phyloP scores from a whole-genome alignment of 2,113 vertebrate genomes.

The Entosphenus tridentatus region DNA sequence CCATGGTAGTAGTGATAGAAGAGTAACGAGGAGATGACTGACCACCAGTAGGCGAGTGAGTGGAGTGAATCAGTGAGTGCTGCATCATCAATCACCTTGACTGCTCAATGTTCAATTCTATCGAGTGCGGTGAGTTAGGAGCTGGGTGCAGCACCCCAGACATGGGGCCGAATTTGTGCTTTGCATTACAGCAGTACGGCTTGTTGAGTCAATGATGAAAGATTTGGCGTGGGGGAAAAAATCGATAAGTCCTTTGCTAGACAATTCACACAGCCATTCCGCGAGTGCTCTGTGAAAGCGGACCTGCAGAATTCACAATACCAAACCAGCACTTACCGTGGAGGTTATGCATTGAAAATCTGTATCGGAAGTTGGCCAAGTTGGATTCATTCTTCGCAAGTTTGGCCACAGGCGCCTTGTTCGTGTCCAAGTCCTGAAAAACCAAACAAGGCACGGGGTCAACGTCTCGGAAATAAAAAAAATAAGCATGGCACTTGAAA shows the following conservation, averaged over 20 bases:
- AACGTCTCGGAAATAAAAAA: conserved; percentile 25
- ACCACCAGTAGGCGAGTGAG: no score
- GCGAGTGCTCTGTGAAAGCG: no score
- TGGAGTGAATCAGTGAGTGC: no score
- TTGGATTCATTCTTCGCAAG: conserved; percentile 86
- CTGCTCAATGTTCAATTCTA: no score
- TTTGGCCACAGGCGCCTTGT: conserved; percentile 58
- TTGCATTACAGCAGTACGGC: no score
- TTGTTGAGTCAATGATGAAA: no score
- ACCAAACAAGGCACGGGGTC: not conserved
- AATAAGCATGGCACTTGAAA: conserved; percentile 11
- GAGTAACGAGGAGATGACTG: no score
- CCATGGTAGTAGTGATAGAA: no score
- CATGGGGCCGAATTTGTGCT: no score
- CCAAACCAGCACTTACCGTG: conserved; percentile 41
- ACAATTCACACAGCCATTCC: conserved; percentile 1
- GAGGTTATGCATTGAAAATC: conserved; percentile 96
- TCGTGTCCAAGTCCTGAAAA: conserved; percentile 59
- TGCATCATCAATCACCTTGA: no score
- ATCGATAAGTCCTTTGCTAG: not conserved
- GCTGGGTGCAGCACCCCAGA: no score
- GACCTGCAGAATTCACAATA: not conserved
- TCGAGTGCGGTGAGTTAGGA: no score
- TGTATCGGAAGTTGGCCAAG: conserved; percentile 97
- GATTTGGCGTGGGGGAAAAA: not conserved